Evolutionary conservation across 37 sponge, comb jelly and placozoan genomes (phyloP), one percentile per base, ranked within the genome.

Genomic region (Cliona cf. orientalis): DNA sequence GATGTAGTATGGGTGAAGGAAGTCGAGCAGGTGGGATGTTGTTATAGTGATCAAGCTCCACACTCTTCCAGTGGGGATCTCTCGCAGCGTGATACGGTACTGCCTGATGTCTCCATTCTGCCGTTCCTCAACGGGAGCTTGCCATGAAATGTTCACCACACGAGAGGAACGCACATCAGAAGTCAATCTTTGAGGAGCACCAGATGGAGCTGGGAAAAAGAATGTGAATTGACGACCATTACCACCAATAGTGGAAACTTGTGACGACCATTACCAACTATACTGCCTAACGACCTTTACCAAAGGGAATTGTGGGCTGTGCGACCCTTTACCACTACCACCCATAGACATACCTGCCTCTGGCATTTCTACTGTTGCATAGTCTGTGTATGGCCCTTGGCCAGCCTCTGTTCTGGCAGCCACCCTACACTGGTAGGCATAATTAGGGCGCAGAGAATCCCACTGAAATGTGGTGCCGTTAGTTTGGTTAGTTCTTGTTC

Each of bases 21-120:
- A 38, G 28, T 69, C 44, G 42, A 83, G 14, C 9, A 23, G 28
- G 7, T 43, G 14, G 0, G 26, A 41, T 42, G 40, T 42, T 25
- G 32, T 43, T 0, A 49, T 71, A 17, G 78, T 85, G 33, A 38
- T 7, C 5, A 43, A 33, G 29, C 11, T 28, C 39, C 43, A 74
- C 57, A 23, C 32, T 21, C n/a, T 46, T 29, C 74, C 74, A 12
- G 56, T 49, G 2, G 41, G 5, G 4, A 28, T 21, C 3, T 76
- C 77, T 7, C 19, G 11, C 3, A 79, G 32, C 17, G 23, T 28
- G 29, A 82, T 26, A 29, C 32, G 46, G 64, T 82, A 82, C 46
- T 2, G 21, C 9, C 46, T 58, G 61, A 82, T 61, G 40, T 72
- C 29, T 2, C 82, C 82, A 82, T 82, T 82, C 22, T 44, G 72